Evolutionary conservation across 1,140 invertebrate genomes (phyloP).

Genomic region (Drosophila quadrilineata): DNA sequence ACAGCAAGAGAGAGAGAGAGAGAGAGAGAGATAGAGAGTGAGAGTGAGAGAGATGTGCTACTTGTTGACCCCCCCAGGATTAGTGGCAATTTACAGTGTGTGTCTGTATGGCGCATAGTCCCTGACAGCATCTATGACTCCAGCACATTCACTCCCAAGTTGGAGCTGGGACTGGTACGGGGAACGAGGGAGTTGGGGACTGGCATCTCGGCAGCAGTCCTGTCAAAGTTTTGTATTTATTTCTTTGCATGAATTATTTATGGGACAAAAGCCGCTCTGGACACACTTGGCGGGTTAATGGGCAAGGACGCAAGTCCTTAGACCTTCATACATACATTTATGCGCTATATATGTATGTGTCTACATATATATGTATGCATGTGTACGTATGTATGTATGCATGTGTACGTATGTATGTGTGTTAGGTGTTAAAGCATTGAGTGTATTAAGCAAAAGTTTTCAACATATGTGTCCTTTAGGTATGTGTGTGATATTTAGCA

Average conservation of each 20-base stretch:
- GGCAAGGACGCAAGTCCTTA: constrained; percentile 15
- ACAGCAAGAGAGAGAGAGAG: no score
- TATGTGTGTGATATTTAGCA: background rate
- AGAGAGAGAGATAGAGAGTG: constrained; percentile 7
- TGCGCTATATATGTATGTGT: no score
- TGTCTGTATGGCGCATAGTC: no score
- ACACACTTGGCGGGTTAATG: constrained; percentile 46
- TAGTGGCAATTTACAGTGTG: constrained; percentile 58
- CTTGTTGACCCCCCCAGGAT: constrained; percentile 55
- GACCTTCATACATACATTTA: no score
- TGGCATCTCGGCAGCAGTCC: constrained; percentile 3
- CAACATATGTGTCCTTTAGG: constrained; percentile 7
- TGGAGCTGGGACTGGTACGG: no score
- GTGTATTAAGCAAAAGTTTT: constrained; percentile 53
- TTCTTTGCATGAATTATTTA: constrained; percentile 75
- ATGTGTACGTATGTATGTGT: no score
- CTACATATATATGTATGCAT: no score
- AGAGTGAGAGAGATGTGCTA: background rate
- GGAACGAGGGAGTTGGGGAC: background rate
- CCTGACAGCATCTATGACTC: no score
- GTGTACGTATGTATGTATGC: no score
- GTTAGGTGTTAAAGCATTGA: constrained; percentile 34
- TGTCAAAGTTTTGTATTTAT: constrained; percentile 69
- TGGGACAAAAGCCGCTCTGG: constrained; percentile 42
- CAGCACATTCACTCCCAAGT: no score